Evolutionary conservation across 2,888 invertebrate genomes (phyloP), one percentile per base, ranked within the genome.

Genomic region (Drosophila antonietae): DNA sequence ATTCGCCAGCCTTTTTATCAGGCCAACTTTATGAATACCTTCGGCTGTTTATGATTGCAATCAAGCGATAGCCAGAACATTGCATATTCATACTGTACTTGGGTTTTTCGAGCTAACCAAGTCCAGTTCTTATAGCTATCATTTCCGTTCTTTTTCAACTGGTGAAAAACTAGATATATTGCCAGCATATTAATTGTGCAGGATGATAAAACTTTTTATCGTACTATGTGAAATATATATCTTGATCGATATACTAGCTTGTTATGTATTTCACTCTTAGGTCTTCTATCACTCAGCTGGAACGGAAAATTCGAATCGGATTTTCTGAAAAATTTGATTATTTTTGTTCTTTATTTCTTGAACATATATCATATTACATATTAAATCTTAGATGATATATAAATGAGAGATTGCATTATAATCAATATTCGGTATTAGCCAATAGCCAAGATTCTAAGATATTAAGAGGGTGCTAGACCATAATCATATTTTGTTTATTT

Each of bases 1-100:
- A 31, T 12, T 44, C 15, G 20, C 15, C 28, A 3, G 39, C 18
- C 33, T 33, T 41, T 46, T 65, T 68, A 75, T 75, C 68, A 76
- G 35, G 0, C 37, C 20, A 46, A 46, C 41, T 66, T 63, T 78
- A 66, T 53, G 31, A 44, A 20, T 20, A 14, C 10, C 20, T 52
- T 43, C 69, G 39, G 3, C 78, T 56, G 39, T 78, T 60, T 76
- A 78, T 39, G 68, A 23, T 41, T 43, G 51, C 18, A 43, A 67
- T 67, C 55, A 20, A 28, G 20, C 57, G 64, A 74, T 74, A 59
- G 58, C 15, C 31, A 5, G 10, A 12, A 8, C 15, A 35, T 18
- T 55, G 43, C 8, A 12, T 44, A 51, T 60, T 43, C 14, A 4
- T 15, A 35, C n/a, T 51, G 23, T 60, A 51, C n/a, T 18, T 12